Conservation (phyloP, 1,140 invertebrate genomes). For the Galleria mellonella region DNA sequence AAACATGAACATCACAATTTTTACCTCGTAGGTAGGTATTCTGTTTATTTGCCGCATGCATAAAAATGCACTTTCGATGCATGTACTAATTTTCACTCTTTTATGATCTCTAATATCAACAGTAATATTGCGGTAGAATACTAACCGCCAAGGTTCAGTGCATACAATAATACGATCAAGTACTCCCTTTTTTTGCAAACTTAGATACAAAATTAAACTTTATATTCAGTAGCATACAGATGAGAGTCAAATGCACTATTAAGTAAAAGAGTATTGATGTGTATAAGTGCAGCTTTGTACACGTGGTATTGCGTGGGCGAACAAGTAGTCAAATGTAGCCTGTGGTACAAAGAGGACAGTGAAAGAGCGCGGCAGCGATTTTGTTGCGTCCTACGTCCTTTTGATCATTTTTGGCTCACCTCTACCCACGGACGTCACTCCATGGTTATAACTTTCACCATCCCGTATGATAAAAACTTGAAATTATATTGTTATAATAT, state of each 20-base stretch:
- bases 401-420: no score
- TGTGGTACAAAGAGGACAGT: slow-evolving; percentile 10
- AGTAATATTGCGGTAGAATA: background rate
- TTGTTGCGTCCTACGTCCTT: slow-evolving; percentile 9
- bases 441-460: no score
- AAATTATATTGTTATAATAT: no score
- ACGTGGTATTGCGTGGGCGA: slow-evolving; percentile 43
- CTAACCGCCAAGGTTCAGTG: slow-evolving; percentile 6
- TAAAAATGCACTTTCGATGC: no score
- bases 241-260: no score
- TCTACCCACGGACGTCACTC: no score
- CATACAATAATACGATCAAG: slow-evolving; percentile 1
- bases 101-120: background rate
- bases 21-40: no score
- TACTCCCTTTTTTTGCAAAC: slow-evolving; percentile 4
- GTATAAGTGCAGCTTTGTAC: slow-evolving; percentile 16
- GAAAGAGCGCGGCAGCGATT: slow-evolving; percentile 7
- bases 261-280: background rate
- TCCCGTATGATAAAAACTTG: no score
- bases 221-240: no score
- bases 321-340: slow-evolving; percentile 25
- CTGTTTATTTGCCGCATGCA: no score
- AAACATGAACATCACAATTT: no score
- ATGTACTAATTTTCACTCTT: no score
- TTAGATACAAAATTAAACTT: background rate